Evolutionary conservation across 1,140 invertebrate genomes (phyloP).

Genomic region (Drosophila simulans): DNA sequence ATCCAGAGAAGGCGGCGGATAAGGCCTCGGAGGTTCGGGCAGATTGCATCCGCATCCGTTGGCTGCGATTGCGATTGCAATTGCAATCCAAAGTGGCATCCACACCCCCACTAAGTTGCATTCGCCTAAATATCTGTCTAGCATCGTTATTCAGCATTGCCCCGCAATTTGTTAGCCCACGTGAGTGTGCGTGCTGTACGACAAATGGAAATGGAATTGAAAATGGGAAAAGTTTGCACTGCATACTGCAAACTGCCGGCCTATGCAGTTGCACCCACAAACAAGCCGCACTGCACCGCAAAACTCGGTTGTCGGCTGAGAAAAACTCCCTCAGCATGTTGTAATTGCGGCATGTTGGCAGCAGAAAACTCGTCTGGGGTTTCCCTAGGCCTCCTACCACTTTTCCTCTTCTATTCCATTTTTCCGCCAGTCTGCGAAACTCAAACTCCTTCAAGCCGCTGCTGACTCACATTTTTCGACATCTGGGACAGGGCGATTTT

Average conservation of each 20-base stretch:
- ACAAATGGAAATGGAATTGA: conserved; percentile 21
- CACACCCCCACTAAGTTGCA: conserved; percentile 2
- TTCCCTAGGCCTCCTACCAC: background rate
- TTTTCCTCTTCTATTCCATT: background rate
- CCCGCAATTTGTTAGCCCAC: conserved; percentile 37
- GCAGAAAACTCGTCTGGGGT: conserved; percentile 22
- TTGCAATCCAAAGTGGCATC: conserved; percentile 15
- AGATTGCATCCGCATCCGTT: conserved; percentile 40
- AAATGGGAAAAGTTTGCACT: conserved; percentile 36
- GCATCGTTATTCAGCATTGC: conserved; percentile 48
- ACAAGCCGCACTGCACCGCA: conserved; percentile 25
- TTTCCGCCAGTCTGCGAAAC: conserved; percentile 26
- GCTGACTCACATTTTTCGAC: conserved; percentile 48
- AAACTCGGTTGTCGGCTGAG: conserved; percentile 18
- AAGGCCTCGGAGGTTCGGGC: conserved; percentile 23
- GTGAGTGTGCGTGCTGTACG: conserved; percentile 13
- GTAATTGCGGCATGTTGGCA: conserved; percentile 62
- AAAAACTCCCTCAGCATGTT: conserved; percentile 48
- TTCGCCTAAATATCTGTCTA: conserved; percentile 28
- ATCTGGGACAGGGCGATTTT: conserved; percentile 37
- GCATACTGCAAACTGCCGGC: background rate
- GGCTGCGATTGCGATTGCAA: conserved; percentile 12
- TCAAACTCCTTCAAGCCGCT: conserved; percentile 39
- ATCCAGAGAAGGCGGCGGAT: conserved; percentile 10
- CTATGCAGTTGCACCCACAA: conserved; percentile 19